Conservation (phyloP, 1,140 invertebrate species). For the Tenebrio molitor region DNA sequence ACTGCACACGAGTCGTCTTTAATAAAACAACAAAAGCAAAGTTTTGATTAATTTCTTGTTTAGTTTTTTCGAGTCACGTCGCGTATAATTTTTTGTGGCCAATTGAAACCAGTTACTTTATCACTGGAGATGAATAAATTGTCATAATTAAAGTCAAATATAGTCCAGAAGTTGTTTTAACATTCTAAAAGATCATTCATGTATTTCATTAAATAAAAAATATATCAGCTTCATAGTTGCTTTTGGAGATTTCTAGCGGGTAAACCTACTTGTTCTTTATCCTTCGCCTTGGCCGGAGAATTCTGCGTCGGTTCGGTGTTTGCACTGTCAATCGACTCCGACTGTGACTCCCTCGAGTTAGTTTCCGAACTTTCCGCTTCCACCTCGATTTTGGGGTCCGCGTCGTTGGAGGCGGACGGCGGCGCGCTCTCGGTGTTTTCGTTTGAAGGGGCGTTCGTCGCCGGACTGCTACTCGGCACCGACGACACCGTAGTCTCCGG, state of each 20-base stretch:
- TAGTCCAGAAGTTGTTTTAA: too few species aligned
- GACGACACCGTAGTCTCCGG: background rate
- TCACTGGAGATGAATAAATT: too few species aligned
- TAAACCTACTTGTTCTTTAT: constrained; percentile 35
- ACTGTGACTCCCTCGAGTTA: constrained; percentile 5
- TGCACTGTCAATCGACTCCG: background rate
- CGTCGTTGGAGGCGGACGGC: background rate
- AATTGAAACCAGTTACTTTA: too few species aligned
- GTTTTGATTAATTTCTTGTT: too few species aligned
- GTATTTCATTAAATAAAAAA: too few species aligned
- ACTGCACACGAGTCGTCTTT: too few species aligned
- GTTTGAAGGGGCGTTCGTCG: constrained; percentile 10
- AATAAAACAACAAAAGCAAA: too few species aligned
- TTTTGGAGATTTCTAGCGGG: too few species aligned
- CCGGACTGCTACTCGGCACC: background rate
- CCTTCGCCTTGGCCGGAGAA: constrained; percentile 34
- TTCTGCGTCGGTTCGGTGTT: constrained; percentile 21
- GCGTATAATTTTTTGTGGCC: too few species aligned
- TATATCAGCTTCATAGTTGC: constrained; percentile 7
- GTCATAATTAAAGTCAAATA: too few species aligned
- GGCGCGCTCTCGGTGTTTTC: constrained; percentile 9
- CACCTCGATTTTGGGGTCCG: constrained; percentile 20
- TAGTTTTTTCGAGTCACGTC: too few species aligned
- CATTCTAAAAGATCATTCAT: too few species aligned
- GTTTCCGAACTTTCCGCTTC: constrained; percentile 22